Percentiles rank a stretch among this genome's conserved stretches.
These are phyloP conservation scores for Lacerta bilineata DNA, from an alignment of 2,797 vertebrate genomes.

Conservation along the genomic window DNA sequence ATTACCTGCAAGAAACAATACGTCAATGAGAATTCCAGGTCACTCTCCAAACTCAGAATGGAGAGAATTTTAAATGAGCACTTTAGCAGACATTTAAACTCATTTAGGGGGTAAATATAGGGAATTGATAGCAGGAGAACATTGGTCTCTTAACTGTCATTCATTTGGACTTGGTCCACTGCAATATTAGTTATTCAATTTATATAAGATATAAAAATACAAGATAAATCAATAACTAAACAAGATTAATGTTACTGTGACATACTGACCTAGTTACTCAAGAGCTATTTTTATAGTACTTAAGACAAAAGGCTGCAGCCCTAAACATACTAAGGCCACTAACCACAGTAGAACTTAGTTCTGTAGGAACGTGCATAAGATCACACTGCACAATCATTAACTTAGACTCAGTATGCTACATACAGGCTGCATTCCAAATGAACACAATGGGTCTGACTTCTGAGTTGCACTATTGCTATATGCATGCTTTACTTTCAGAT, in stretches of 20 bases:
- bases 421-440: neutral
- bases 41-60: neutral
- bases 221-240: neutral
- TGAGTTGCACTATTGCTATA: neutral
- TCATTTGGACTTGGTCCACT: neutral
- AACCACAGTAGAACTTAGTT: neutral
- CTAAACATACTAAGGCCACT: neutral
- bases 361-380: neutral
- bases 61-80: neutral
- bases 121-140: neutral
- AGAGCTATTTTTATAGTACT: neutral
- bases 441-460: neutral
- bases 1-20: slow-evolving; percentile 83
- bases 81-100: neutral
- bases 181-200: neutral
- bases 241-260: neutral
- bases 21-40: slow-evolving; percentile 28
- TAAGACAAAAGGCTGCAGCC: neutral
- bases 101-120: too few species aligned
- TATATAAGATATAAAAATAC: neutral
- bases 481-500: neutral
- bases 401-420: neutral
- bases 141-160: neutral
- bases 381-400: neutral
- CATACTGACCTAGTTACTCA: neutral